Evolutionary conservation across 2,797 vertebrate species (phyloP).

Genomic region (Moxostoma hubbsi): DNA sequence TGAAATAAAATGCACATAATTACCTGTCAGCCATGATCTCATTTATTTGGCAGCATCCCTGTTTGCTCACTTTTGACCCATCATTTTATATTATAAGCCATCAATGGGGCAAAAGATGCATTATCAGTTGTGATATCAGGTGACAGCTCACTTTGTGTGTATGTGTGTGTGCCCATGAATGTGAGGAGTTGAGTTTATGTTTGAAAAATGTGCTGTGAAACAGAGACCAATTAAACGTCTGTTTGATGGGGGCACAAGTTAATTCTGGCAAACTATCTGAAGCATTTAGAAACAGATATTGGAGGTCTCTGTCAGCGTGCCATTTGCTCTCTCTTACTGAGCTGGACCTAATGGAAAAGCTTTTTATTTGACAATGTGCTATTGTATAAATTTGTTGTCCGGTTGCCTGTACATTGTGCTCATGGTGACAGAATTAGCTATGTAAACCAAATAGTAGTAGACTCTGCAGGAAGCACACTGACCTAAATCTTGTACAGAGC

Average conservation of each 20-base stretch:
- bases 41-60: constrained; percentile 76
- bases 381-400: constrained; percentile 26
- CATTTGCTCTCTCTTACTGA: constrained; percentile 46
- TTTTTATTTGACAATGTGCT: constrained; percentile 66
- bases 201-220: constrained; percentile 43
- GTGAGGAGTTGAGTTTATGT: constrained; percentile 7
- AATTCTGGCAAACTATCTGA: constrained; percentile 50
- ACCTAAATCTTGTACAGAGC: neutral
- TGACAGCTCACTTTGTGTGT: constrained; percentile 51
- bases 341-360: constrained; percentile 42
- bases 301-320: constrained; percentile 43
- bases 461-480: neutral
- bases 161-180: constrained; percentile 46
- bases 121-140: constrained; percentile 59
- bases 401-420: constrained; percentile 22
- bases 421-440: neutral
- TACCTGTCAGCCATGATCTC: constrained; percentile 81
- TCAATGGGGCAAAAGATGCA: constrained; percentile 67
- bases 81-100: constrained; percentile 67
- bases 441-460: neutral
- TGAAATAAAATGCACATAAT: constrained; percentile 80
- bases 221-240: constrained; percentile 58
- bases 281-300: constrained; percentile 42
- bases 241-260: constrained; percentile 51
- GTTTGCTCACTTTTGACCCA: constrained; percentile 72